phyloP scores from a whole-genome alignment of 2,797 vertebrate genomes.

The Argentina silus region DNA sequence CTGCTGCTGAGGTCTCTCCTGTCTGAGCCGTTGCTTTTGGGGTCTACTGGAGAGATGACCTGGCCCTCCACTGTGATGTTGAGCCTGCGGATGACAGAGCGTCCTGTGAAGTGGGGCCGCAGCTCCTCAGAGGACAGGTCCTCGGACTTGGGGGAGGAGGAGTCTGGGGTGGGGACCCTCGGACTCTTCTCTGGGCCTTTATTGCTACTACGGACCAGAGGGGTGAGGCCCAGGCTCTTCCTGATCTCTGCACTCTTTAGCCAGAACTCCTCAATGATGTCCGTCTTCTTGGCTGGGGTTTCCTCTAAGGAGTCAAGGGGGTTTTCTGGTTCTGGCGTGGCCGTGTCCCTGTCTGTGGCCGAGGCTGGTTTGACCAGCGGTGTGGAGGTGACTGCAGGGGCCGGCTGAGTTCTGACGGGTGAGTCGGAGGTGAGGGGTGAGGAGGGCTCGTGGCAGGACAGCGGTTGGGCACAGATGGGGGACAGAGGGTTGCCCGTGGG shows the following conservation, averaged over 20 bases:
- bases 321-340: slow-evolving; percentile 57
- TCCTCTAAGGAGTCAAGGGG: slow-evolving; percentile 74
- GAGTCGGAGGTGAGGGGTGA: slow-evolving; percentile 80
- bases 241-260: slow-evolving; percentile 94
- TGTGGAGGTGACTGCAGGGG: slow-evolving; percentile 86
- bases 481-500: slow-evolving; percentile 76
- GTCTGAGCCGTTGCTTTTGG: slow-evolving; percentile 77
- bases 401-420: slow-evolving; percentile 89
- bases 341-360: slow-evolving; percentile 47
- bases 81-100: slow-evolving; percentile 80
- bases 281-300: slow-evolving; percentile 81
- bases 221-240: slow-evolving; percentile 89
- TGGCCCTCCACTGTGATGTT: slow-evolving; percentile 85
- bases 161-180: slow-evolving; percentile 55
- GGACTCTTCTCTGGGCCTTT: slow-evolving; percentile 74
- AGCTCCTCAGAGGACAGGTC: slow-evolving; percentile 69
- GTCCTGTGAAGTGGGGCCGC: slow-evolving; percentile 75
- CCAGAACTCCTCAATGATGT: slow-evolving; percentile 97
- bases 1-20: slow-evolving; percentile 88
- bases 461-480: slow-evolving; percentile 91
- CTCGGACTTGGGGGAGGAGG: slow-evolving; percentile 70
- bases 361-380: slow-evolving; percentile 74
- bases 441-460: slow-evolving; percentile 84
- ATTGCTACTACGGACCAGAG: slow-evolving; percentile 84
- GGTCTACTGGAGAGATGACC: slow-evolving; percentile 80